phyloP scores from a whole-genome alignment of 2,113 vertebrate genomes.

The Fregata magnificens region DNA sequence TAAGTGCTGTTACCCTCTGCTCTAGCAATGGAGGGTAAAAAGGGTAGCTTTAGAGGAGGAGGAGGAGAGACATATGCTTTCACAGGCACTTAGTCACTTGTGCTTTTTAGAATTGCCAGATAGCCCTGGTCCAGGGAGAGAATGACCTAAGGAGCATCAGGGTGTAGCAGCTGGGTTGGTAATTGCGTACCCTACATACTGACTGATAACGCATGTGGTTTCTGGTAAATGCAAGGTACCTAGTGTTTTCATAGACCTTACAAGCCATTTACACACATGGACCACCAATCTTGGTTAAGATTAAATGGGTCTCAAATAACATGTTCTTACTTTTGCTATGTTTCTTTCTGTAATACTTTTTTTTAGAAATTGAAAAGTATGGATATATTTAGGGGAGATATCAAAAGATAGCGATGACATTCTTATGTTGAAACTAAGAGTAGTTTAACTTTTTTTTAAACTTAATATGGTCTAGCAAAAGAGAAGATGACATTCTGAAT shows the following conservation, averaged over 20 bases:
- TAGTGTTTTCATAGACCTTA: background rate
- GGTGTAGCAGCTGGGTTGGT: background rate
- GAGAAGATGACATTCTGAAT: background rate
- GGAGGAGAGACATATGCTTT: background rate
- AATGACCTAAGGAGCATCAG: background rate
- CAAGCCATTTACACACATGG: background rate
- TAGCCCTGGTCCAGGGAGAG: background rate
- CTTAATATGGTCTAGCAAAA: background rate
- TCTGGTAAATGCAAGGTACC: background rate
- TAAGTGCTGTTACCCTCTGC: background rate
- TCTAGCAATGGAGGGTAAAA: background rate
- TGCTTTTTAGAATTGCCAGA: background rate
- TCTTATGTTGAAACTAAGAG: background rate
- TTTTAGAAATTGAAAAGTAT: no score
- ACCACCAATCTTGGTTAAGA: background rate
- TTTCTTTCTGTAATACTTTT: no score
- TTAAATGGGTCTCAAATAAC: background rate
- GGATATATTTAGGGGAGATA: background rate
- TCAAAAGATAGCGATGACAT: background rate
- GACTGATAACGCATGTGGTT: background rate
- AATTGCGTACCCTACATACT: background rate
- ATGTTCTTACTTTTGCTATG: background rate
- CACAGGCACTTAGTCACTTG: background rate
- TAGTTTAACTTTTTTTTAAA: background rate
- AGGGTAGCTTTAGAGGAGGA: background rate